phyloP scores from a whole-genome alignment of 2,113 vertebrate species.

The Paedocypris sp. region DNA sequence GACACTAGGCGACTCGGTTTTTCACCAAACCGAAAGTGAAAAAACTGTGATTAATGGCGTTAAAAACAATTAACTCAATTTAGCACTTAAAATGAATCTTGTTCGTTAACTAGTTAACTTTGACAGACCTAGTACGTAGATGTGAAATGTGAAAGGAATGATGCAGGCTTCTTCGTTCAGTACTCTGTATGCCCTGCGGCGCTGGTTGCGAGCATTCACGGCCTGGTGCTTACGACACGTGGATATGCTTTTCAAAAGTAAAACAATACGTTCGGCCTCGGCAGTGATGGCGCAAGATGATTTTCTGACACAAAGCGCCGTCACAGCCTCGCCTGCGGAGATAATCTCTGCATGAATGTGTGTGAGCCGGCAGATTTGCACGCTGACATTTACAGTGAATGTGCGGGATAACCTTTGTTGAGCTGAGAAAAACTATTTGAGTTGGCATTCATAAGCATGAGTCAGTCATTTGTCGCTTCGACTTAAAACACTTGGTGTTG shows the following conservation, averaged over 20 bases:
- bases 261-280: background rate
- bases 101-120: no score
- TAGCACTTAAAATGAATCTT: no score
- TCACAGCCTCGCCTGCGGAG: constrained; percentile 4
- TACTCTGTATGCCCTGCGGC: background rate
- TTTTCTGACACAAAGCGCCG: constrained; percentile 1
- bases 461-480: constrained; percentile 12
- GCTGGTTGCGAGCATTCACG: background rate
- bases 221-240: background rate
- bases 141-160: no score
- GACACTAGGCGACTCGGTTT: no score
- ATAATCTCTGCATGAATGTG: constrained; percentile 1
- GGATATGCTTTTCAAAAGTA: background rate
- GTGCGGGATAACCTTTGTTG: constrained; percentile 24
- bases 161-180: background rate
- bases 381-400: constrained; percentile 25
- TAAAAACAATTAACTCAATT: no score
- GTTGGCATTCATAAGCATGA: constrained; percentile 19
- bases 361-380: constrained; percentile 10
- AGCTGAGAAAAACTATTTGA: constrained; percentile 13
- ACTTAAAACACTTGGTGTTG: background rate
- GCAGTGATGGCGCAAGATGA: constrained; percentile 1
- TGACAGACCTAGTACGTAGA: no score
- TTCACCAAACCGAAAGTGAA: no score
- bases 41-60: no score